Base-by-base conservation (phyloP, 2,113 vertebrate species). In the Clupea harengus region DNA sequence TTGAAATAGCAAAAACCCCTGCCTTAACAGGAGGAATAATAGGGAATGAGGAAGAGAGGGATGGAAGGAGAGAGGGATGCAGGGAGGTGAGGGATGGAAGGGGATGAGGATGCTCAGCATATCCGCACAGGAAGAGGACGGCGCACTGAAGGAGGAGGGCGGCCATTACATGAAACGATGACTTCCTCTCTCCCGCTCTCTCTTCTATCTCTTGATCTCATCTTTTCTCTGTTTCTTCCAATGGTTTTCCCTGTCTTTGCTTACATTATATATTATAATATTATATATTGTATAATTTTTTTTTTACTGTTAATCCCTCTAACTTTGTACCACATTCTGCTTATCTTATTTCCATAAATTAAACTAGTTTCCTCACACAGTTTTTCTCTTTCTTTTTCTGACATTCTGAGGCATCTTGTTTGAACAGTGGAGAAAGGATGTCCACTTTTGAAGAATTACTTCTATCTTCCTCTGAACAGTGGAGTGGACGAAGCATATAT, bases 1-100 rank as follows among this genome's bases (percentile, higher is more conserved):
- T 94, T 95, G 89, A 94, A 94, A 95, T 91, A 94, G 92, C 88
- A 72, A 86, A 91, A 82, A 44, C 22, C 8, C 8, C 39, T 39
- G 39, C 39, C 87, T 50, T 32, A 44, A 75, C 88, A 89, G 89
- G 86, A 90, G 89, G 89, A 89, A 92, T 11, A 78, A 78, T 44
- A 9, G 25, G 28, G 25, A 72, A 32, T 28, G 13, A 15, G 13
- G 28, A 32, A 39, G 72, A 32, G 72, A 78, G 4, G 72, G 32
- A 13, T 4, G 25, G 5, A 32, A 39, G 28, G 25, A 32, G 25
- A 39, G 9, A 32, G 25, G 11, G 64, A 72, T 4, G 32, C 13
- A 32, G 28, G 25, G 2, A 78, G 28, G 39, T 39, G 28, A 5
- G 13, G 25, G 25, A 78, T 32, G 13, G 72, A 78, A 39, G 72